Base-by-base conservation (phyloP, 2,797 vertebrate species). In the Betta splendens region DNA sequence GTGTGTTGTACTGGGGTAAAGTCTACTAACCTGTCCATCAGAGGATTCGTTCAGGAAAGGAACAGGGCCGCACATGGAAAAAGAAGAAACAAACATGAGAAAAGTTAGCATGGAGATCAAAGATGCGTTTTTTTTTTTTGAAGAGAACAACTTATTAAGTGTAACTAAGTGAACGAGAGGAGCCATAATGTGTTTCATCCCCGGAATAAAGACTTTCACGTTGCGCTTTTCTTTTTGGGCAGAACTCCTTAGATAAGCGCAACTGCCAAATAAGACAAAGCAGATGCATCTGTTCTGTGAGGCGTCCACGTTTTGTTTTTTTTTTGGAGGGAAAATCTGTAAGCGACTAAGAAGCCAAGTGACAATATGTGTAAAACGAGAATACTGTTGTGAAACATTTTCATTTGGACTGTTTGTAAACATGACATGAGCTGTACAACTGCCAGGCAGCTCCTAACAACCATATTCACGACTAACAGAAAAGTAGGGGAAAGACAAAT, bases 391-490 rank as follows among this genome's bases (percentile, higher is more conserved):
- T 61, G 60, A 79, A 83, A 82, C 72, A 73, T 85, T 81, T 89
- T 93, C 90, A 90, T 91, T 87, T 91, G 89, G 89, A 89, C 84
- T 85, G 81, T 87, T 90, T 89, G 90, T 89, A 82, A 87, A 89
- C 87, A 84, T 63, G 74, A 80, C 80, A 70, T 35, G 68, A 43
- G 84, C 82, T 52, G 63, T 42, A 35, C 12, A 66, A 76, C 56
- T 78, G 82, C 87, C 83, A 79, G 74, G 57, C 58, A 79, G 87
- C 87, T 85, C 85, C 91, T 91, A 84, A 86, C 66, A 57, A 59
- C 89, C 78, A 49, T 57, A 13, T 76, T 75, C 83, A 68, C 67
- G 70, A 84, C 79, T 33, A 59, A 73, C 68, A 71, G 63, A 70
- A 84, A 81, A 85, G 79, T 56, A 66, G 67, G 65, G 66, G 61